Base-by-base conservation (phyloP, 2,888 invertebrate species). In the Troides oblongomaculatus region DNA sequence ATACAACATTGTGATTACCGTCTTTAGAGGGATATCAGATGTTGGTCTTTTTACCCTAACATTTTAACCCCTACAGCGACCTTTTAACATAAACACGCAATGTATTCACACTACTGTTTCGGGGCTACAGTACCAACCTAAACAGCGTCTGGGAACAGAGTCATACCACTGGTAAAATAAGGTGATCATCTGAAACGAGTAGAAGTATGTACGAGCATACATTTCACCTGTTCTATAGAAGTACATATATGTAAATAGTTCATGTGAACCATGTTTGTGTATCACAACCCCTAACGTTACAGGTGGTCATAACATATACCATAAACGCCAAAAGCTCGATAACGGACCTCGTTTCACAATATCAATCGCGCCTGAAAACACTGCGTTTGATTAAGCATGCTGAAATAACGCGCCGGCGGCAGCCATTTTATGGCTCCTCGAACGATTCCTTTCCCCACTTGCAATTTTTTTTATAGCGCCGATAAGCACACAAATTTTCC, bases 401-500 rank as follows among this genome's bases (percentile, higher is more conserved):
- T 62, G 62, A 66, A 70, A 70, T 53, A 58, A 21, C 46, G 58
- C 62, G 57, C 71, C 68, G 71, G 56, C 62, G 61, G 74, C 75
- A 58, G 66, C 58, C 7, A 23, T 70, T 83, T 84, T 86, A 84
- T 83, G 79, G 76, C 79, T 72, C 68, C 73, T 74, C 77, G 77
- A 76, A 76, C 78, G 74, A 75, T 78, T 74, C 74, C 72, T 79
- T 74, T 78, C 75, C 79, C 78, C 79, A 77, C 72, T 77, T 78
- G 79, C 79, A 79, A 80, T 53, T 79, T 78, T 36, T 83, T 87
- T 88, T 86, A 88, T 84, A 75, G 79, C 75, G 62, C 57, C 77
- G 90, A 90, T 90, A 90, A 90, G 85, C 73, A 80, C 79, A 87
- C 84, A 90, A 50, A 91, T 91, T 91, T 90, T 86, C 84, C 89